Percentiles rank a stretch among this genome's conserved stretches.
phyloP scores from a whole-genome alignment of 2,888 invertebrate species.

The Apodemia mormo region DNA sequence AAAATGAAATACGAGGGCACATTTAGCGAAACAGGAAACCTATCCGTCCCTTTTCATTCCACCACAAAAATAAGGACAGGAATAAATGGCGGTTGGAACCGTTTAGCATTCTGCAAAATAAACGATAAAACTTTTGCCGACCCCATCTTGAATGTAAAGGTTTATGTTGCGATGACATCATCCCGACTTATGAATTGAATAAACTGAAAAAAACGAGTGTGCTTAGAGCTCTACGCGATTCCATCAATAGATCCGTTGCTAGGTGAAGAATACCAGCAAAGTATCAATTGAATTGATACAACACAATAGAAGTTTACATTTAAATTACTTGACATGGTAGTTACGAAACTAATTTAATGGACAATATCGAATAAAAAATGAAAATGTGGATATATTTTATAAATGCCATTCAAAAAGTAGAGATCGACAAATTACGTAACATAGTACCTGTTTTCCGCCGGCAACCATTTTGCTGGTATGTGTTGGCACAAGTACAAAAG shows the following conservation, averaged over 20 bases:
- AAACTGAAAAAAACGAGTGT: slow-evolving; percentile 43
- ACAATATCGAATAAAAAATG: neutral
- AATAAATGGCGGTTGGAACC: slow-evolving; percentile 66
- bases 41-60: slow-evolving; percentile 52
- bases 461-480: slow-evolving; percentile 71
- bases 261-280: slow-evolving; percentile 26
- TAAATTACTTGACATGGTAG: neutral
- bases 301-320: neutral
- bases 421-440: slow-evolving; percentile 44
- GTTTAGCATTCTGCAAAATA: slow-evolving; percentile 69
- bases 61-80: slow-evolving; percentile 56
- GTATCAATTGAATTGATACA: neutral
- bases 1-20: neutral
- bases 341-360: neutral
- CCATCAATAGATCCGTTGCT: slow-evolving; percentile 34
- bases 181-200: slow-evolving; percentile 72
- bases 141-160: slow-evolving; percentile 59
- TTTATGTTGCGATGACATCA: slow-evolving; percentile 71
- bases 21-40: slow-evolving; percentile 48
- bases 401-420: too few species aligned
- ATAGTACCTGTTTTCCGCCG: slow-evolving; percentile 77
- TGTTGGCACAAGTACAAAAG: slow-evolving; percentile 59
- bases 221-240: neutral
- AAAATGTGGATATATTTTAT: neutral
- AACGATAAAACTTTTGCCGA: slow-evolving; percentile 67